Evolutionary conservation across 2,113 vertebrate species (phyloP), one percentile per base, ranked within the genome.

Genomic region (Oostethus manadensis): DNA sequence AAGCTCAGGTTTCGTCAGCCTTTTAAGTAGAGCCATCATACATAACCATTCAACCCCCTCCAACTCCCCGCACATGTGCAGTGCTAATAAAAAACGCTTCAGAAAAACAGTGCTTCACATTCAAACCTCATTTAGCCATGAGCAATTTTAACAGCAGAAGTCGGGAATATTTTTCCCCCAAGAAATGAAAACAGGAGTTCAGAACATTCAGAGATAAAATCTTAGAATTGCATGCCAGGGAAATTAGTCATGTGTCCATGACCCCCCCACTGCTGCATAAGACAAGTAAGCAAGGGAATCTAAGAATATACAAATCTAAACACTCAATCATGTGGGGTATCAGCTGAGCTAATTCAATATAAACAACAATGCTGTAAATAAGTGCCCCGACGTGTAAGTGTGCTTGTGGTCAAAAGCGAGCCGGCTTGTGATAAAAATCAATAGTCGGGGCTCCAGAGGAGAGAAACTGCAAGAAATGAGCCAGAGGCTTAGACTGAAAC

Each of bases 1-100:
- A 70, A 71, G 78, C 74, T 76, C 72, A 64, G 68, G 61, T 79
- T 78, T 79, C 83, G 22, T 63, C 55, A 45, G 60, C 42, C 57
- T 78, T 55, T 63, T 54, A 68, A 68, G 64, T 62, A 50, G 68
- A 70, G 60, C 33, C 58, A 69, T 49, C 11, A 42, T 42, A 42
- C 38, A 42, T 6, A 42, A 42, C 38, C 38, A 42, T 42, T 42
- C 38, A 8, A 11, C 10, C 10, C 11, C 38, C 38, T 3, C 38
- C 38, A 11, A 5, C 13, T 14, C 3, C 55, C 63, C 59, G 68
- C 64, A 76, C 56, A 49, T 50, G 48, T 26, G 48, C 14, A 10
- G 50, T 8, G 15, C 15, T 51, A 10, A 29, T 17, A 51, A 51
- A 26, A 17, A 51, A 29, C 17, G 10, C 11, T 42, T 14, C 38